These are phyloP conservation scores for Xestia ashworthii DNA, from an alignment of 2,888 invertebrate species.

Conservation along the genomic window DNA sequence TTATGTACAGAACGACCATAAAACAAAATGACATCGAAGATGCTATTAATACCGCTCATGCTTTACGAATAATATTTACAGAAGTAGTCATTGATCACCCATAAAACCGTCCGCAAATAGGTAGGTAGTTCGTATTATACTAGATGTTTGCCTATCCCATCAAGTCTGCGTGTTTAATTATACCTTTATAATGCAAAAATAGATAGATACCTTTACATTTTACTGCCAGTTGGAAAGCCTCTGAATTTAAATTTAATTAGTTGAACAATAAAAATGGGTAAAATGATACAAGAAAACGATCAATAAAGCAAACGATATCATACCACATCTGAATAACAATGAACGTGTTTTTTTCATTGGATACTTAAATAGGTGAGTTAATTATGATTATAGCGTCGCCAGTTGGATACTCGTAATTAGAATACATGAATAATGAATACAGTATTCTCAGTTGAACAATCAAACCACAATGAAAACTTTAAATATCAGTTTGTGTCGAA, in stretches of 20 bases:
- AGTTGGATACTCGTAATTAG: slow-evolving; percentile 81
- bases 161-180: slow-evolving; percentile 19
- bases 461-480: slow-evolving; percentile 78
- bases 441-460: slow-evolving; percentile 77
- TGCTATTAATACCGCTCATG: slow-evolving; percentile 39
- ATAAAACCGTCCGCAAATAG: slow-evolving; percentile 35
- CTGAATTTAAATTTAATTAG: slow-evolving; percentile 33
- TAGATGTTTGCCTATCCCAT: slow-evolving; percentile 11
- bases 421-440: slow-evolving; percentile 81
- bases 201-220: slow-evolving; percentile 21
- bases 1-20: slow-evolving; percentile 63
- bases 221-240: slow-evolving; percentile 8
- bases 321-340: slow-evolving; percentile 77
- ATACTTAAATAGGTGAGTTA: slow-evolving; percentile 79
- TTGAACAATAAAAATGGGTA: slow-evolving; percentile 63
- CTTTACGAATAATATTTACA: slow-evolving; percentile 37
- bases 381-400: slow-evolving; percentile 79
- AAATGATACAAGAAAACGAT: slow-evolving; percentile 73
- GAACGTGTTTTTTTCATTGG: slow-evolving; percentile 74
- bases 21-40: slow-evolving; percentile 66
- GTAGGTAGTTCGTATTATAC: slow-evolving; percentile 19
- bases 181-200: not conserved
- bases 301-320: slow-evolving; percentile 76
- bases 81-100: slow-evolving; percentile 38
- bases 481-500: slow-evolving; percentile 78